These are phyloP conservation scores for Scleropages formosus DNA, from an alignment of 2,797 vertebrate species.

Conservation along the genomic window DNA sequence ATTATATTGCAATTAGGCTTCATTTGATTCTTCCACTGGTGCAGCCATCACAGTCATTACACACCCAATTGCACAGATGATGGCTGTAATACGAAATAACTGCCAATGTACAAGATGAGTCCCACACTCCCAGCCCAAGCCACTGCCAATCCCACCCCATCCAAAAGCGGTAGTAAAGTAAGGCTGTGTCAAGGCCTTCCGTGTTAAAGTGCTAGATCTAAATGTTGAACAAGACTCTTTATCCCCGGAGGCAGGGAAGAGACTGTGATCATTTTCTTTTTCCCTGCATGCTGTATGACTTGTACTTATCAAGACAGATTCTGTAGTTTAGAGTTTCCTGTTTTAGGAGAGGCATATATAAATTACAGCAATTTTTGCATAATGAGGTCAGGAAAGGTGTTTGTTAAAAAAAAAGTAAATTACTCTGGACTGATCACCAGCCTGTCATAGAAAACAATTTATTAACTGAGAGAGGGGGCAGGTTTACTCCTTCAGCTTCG, in stretches of 20 bases:
- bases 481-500: no score
- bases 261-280: neutral
- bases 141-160: no score
- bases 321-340: no score
- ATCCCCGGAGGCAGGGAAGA: conserved; percentile 10
- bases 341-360: no score
- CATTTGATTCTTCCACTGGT: conserved; percentile 53
- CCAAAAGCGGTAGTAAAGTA: conserved; percentile 14
- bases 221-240: neutral
- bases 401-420: neutral
- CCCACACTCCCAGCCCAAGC: conserved; percentile 36
- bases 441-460: no score
- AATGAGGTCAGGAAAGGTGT: neutral
- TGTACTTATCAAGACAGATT: no score
- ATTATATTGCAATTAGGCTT: conserved; percentile 62
- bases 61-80: conserved; percentile 62
- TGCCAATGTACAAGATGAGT: conserved; percentile 49
- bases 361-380: no score
- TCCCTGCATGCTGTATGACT: no score
- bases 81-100: conserved; percentile 59
- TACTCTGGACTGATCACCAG: no score
- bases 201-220: neutral
- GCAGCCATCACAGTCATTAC: conserved; percentile 55
- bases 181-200: conserved; percentile 17
- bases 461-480: no score